phyloP scores from a whole-genome alignment of 2,113 vertebrate species.

The Cervus canadensis region DNA sequence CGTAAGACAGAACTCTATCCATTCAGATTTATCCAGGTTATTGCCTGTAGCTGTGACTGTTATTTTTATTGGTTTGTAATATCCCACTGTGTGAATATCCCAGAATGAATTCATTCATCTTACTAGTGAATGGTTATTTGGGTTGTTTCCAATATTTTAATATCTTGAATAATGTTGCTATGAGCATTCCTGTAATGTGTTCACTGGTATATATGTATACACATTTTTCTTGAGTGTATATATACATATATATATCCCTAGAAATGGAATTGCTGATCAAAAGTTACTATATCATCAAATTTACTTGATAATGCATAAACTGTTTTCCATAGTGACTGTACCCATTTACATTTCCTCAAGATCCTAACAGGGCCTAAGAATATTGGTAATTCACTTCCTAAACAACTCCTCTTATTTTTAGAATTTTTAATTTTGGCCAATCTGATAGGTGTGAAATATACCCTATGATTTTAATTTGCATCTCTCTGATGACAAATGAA shows the following conservation, averaged over 20 bases:
- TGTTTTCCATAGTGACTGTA: background rate
- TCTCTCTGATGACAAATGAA: constrained; percentile 24
- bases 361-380: background rate
- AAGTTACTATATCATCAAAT: background rate
- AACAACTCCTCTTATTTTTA: background rate
- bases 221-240: background rate
- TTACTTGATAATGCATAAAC: constrained; percentile 4
- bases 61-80: background rate
- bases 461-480: background rate
- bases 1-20: background rate
- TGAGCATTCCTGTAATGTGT: background rate
- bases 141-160: background rate
- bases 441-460: background rate
- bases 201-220: background rate
- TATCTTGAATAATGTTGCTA: background rate
- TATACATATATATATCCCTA: background rate
- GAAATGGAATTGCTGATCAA: background rate
- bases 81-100: background rate
- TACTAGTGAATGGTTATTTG: background rate
- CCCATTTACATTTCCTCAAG: background rate
- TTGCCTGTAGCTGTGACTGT: background rate
- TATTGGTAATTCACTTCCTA: background rate
- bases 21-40: background rate
- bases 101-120: constrained; percentile 22
- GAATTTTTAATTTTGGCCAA: background rate